Conservation (phyloP, 1,140 invertebrate species). For the Heliconius himera region DNA sequence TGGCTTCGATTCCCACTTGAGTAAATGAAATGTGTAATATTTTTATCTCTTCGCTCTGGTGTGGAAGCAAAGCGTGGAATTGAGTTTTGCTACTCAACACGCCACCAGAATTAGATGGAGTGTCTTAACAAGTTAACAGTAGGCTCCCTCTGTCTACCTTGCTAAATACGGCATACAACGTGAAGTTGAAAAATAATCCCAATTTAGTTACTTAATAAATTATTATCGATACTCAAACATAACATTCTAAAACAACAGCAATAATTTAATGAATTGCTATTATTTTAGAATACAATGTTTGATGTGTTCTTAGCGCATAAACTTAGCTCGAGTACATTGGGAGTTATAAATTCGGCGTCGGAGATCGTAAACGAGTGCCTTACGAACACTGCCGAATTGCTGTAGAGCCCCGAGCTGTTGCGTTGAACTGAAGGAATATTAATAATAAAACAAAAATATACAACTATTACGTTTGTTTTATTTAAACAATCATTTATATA, state of each 20-base stretch:
- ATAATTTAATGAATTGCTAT: neutral
- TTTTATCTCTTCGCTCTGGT: too few species aligned
- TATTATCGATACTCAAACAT: neutral
- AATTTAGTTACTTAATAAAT: neutral
- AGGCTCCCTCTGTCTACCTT: too few species aligned
- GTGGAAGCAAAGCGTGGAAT: too few species aligned
- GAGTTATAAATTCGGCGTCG: slow-evolving; percentile 26
- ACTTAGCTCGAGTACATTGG: slow-evolving; percentile 8
- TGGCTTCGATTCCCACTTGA: too few species aligned
- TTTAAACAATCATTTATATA: neutral
- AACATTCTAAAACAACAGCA: neutral
- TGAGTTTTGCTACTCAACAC: too few species aligned
- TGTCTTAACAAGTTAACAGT: too few species aligned
- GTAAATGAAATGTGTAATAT: too few species aligned
- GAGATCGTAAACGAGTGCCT: slow-evolving; percentile 20
- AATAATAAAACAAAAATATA: slow-evolving; percentile 22
- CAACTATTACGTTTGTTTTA: neutral
- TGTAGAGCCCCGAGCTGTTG: slow-evolving; percentile 3
- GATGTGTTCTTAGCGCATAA: slow-evolving; percentile 21
- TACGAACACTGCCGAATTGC: slow-evolving; percentile 25
- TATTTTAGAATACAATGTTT: neutral
- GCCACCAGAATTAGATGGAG: too few species aligned
- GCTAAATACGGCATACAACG: too few species aligned
- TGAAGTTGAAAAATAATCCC: too few species aligned
- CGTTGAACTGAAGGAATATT: slow-evolving; percentile 17